A percentile compares a stretch with the other conserved stretches of the same genome.
Evolutionary conservation across 37 sponge, comb jelly and placozoan genomes (phyloP).

Genomic region (Beroe forskalii): DNA sequence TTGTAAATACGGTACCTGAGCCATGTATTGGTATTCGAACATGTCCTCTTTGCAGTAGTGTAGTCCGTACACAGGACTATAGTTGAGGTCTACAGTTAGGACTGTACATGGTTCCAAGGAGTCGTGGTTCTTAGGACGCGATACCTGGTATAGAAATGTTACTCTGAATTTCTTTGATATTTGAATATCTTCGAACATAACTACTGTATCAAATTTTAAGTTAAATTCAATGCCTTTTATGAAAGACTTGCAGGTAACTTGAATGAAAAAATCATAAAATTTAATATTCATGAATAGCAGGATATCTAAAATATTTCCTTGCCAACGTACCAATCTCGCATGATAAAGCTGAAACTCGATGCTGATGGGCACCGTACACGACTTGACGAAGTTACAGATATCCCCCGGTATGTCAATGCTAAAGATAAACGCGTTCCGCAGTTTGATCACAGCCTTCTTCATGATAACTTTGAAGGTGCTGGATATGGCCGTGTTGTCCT

Average conservation of each 20-base stretch:
- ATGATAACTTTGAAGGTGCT: constrained; percentile 48
- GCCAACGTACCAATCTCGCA: not conserved
- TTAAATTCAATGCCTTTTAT: too few relatives aligned
- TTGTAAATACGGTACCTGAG: too few relatives aligned
- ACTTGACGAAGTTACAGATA: not conserved
- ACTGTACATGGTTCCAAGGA: constrained; percentile 4
- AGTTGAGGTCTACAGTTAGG: not conserved
- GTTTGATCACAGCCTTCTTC: constrained; percentile 48
- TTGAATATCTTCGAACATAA: too few relatives aligned
- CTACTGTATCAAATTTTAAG: too few relatives aligned
- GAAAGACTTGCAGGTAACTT: too few relatives aligned
- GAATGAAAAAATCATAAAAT: too few relatives aligned
- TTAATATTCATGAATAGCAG: too few relatives aligned
- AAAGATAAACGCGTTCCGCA: constrained; percentile 47
- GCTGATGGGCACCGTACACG: constrained; percentile 23
- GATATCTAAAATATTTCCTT: too few relatives aligned
- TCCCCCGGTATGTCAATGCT: constrained; percentile 30
- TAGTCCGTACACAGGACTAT: constrained; percentile 27
- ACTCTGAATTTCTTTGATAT: too few relatives aligned
- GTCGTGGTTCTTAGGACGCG: constrained; percentile 24
- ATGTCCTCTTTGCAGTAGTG: constrained; percentile 47
- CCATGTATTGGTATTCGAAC: constrained; percentile 51
- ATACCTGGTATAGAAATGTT: too few relatives aligned
- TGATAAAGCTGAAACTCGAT: constrained; percentile 42
- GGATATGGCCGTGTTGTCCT: constrained; percentile 21